These are phyloP conservation scores for Capitulum mitella DNA, from an alignment of 2,888 invertebrate species.

Conservation along the genomic window DNA sequence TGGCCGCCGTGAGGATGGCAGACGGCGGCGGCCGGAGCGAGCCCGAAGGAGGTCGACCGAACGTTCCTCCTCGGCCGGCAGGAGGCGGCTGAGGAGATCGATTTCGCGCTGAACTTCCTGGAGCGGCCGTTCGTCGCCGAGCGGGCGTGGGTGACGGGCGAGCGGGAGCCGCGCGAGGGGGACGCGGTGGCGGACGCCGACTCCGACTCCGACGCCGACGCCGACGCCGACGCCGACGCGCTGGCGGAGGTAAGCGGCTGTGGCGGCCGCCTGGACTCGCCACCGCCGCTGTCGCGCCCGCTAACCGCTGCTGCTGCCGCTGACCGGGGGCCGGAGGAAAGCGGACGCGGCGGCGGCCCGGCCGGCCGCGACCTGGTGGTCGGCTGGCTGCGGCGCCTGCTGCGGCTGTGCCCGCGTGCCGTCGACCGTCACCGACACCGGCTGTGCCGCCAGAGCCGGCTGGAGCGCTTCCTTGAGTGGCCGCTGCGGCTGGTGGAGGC, in stretches of 20 bases:
- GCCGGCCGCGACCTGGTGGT: not conserved
- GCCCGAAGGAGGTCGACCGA: not conserved
- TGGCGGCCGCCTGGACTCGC: not conserved
- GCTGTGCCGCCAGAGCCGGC: not conserved
- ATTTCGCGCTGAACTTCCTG: not conserved
- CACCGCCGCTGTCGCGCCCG: not conserved
- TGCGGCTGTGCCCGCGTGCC: slow-evolving; percentile 7
- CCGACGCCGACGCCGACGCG: not conserved
- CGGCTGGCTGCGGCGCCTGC: slow-evolving; percentile 8
- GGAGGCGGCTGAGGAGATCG: not conserved
- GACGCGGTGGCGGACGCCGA: too few species aligned
- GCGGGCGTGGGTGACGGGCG: slow-evolving; percentile 11
- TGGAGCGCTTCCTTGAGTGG: slow-evolving; percentile 10
- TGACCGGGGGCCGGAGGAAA: not conserved
- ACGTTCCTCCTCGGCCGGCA: not conserved
- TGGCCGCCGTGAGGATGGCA: not conserved
- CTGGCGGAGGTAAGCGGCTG: not conserved
- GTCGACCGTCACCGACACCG: not conserved
- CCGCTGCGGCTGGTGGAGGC: not conserved
- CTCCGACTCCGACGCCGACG: not conserved
- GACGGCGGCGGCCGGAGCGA: not conserved
- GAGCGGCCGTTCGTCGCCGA: not conserved
- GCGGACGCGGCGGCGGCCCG: not conserved
- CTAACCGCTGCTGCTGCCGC: not conserved
- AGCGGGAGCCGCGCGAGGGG: too few species aligned